phyloP scores from a whole-genome alignment of 2,113 vertebrate genomes.

The Eidolon helvum region DNA sequence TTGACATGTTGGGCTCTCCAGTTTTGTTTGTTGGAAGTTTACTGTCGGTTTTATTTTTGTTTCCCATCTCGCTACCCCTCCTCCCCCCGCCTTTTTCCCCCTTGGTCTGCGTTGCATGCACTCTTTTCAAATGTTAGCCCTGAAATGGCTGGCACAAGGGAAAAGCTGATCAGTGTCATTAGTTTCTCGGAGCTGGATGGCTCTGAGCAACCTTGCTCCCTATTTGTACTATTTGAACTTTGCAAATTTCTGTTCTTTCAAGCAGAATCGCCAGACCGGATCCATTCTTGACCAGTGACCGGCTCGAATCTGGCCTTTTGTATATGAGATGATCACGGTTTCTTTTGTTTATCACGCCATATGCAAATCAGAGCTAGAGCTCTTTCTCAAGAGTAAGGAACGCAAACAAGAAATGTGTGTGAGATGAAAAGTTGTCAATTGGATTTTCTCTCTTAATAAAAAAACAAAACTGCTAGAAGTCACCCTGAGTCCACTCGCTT shows the following conservation, averaged over 20 bases:
- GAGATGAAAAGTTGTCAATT: slow-evolving; percentile 31
- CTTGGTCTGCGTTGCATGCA: slow-evolving; percentile 70
- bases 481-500: neutral
- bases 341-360: slow-evolving; percentile 58
- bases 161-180: neutral
- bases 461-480: neutral
- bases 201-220: neutral
- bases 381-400: slow-evolving; percentile 24
- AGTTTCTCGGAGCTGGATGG: neutral
- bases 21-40: slow-evolving; percentile 51
- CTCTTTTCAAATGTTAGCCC: slow-evolving; percentile 60
- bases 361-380: slow-evolving; percentile 49
- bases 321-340: slow-evolving; percentile 37
- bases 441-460: slow-evolving; percentile 16
- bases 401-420: neutral
- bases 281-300: slow-evolving; percentile 57
- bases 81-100: neutral
- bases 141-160: slow-evolving; percentile 45
- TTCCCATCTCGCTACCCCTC: neutral
- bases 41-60: slow-evolving; percentile 26
- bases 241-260: slow-evolving; percentile 45
- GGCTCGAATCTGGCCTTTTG: slow-evolving; percentile 52
- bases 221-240: neutral
- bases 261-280: slow-evolving; percentile 50
- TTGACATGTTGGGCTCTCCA: neutral